Base-by-base conservation (phyloP, 2,888 invertebrate species). In the Xanthorhoe designata region DNA sequence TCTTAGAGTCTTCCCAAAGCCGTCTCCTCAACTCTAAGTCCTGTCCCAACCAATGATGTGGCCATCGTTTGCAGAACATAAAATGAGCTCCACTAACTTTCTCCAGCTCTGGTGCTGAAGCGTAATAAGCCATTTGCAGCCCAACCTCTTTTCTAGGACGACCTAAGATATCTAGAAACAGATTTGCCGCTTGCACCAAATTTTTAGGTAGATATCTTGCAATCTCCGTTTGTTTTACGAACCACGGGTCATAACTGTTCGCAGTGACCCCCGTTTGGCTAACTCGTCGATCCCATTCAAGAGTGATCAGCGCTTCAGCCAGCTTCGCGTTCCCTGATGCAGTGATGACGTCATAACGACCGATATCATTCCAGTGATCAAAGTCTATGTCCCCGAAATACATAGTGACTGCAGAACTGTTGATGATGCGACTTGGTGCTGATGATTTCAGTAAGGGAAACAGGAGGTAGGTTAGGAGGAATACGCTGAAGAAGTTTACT, bases 401-500 rank as follows among this genome's bases (percentile, higher is more conserved):
- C 87, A 96, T 95, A 13, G 95, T 89, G 0, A 91, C 78, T 50
- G 95, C 95, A 0, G 95, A 92, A 18, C 95, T 92, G 76, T 94
- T 95, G 10, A 96, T 86, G 35, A 96, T 94, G 70, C 96, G 90
- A 66, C 96, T 94, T 0, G 94, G 94, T 0, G 92, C 87, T 0
- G 94, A 94, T 1, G 78, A 71, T 81, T 94, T 95, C n/a, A 96
- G 76, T 75, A 90, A 69, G 60, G 91, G 91, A 66, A 91, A 79
- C 56, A 97, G 87, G 60, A 97, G 89, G 82, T 95, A 95, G 0
- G 96, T 96, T 32, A 97, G 90, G 51, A 97, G 87, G 80, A 97
- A 97, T 0, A 95, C 94, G n/a, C 96, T 96, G 76, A 96, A 95
- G 80, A 96, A 95, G 81, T 97, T 97, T 50, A 95, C 94, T 78